Evolutionary conservation across 2,888 invertebrate species (phyloP), one percentile per base, ranked within the genome.

Genomic region (Dilophus febrilis): DNA sequence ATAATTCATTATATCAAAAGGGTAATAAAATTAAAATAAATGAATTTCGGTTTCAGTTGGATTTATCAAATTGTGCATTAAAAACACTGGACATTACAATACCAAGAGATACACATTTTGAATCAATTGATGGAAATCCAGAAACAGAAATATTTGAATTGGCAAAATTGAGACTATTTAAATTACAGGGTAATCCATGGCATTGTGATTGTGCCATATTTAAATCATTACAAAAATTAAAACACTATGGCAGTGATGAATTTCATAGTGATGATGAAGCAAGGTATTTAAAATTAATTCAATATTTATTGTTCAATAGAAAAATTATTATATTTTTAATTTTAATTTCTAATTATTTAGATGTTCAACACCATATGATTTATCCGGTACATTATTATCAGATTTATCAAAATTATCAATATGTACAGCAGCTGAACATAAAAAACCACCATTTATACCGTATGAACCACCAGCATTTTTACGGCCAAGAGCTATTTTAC

Each of bases 131-230:
- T 16, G 17, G 16, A 13, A 16, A 32, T 10, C 10, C 32, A 3
- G 10, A 8, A 18, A 13, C 32, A 5, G 10, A 8, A 34, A 10
- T 18, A 19, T 12, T 34, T 17, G 49, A 48, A 14, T 63, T 61
- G 58, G 51, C 60, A 2, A 54, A 67, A 35, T 50, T 79, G 40
- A 66, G 66, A 17, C 58, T 62, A 6, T 52, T 79, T 35, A 67
- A 71, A 45, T 66, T 76, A 53, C 61, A 65, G 2, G 70, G 69
- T n/a, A 79, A 79, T 60, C 69, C 65, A 39, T 72, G 79, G 68
- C 57, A 68, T 31, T 79, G 79, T 53, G 70, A 72, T 52, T 79
- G 79, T 52, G 51, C 50, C 3, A 44, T 62, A 37, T 36, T 58
- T 32, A 49, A 52, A 40, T 54, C 60, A 4, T 46, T 70, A 10